These are phyloP conservation scores for Harpalus rubripes DNA, from an alignment of 2,888 invertebrate genomes.

Conservation along the genomic window DNA sequence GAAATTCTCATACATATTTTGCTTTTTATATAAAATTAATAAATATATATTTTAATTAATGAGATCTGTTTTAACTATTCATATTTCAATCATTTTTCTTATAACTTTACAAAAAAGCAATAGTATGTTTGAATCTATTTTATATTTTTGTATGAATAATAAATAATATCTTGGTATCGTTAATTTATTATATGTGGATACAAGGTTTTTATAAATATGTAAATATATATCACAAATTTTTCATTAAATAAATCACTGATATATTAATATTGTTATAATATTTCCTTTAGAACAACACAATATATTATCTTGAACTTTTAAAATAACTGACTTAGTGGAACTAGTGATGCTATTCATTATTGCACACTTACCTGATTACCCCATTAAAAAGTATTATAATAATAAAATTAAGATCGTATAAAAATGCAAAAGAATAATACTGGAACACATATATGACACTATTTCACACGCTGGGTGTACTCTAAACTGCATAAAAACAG, in stretches of 20 bases:
- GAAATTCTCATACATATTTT: no score
- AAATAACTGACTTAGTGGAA: background rate
- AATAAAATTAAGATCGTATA: slow-evolving; percentile 31
- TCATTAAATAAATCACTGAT: slow-evolving; percentile 11
- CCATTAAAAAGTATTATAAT: background rate
- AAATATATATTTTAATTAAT: no score
- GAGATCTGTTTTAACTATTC: no score
- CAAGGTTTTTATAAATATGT: slow-evolving; percentile 62
- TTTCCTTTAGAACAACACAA: slow-evolving; percentile 12
- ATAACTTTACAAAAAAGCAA: no score
- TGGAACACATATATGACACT: slow-evolving; percentile 22
- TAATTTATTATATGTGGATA: slow-evolving; percentile 46
- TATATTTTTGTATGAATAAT: background rate
- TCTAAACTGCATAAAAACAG: background rate
- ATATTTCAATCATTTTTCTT: no score
- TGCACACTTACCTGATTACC: slow-evolving; percentile 16
- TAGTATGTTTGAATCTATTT: no score
- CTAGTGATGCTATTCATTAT: slow-evolving; percentile 15
- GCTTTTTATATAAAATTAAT: no score
- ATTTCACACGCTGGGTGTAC: background rate
- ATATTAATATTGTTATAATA: slow-evolving; percentile 18
- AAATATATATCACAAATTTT: slow-evolving; percentile 61
- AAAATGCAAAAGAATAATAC: slow-evolving; percentile 46
- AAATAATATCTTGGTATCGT: background rate
- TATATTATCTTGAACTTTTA: slow-evolving; percentile 36